Conservation (phyloP, 2,797 vertebrate genomes). For the Anguilla pacifica region DNA sequence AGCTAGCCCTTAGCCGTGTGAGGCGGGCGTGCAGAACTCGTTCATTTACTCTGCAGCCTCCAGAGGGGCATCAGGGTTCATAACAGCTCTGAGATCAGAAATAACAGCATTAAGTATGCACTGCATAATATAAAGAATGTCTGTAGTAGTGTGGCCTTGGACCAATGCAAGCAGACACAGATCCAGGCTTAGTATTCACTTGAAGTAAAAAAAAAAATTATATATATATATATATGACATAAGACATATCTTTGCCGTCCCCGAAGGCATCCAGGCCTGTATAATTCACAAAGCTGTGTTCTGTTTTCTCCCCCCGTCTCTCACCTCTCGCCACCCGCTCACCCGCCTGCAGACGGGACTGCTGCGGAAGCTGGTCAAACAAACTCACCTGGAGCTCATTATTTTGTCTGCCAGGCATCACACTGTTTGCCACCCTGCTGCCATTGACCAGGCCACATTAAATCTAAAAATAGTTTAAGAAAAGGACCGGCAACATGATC, state of each 20-base stretch:
- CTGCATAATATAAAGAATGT: not conserved
- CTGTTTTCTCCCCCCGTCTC: not conserved
- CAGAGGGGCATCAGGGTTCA: not conserved
- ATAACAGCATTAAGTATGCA: not conserved
- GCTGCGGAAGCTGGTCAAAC: not conserved
- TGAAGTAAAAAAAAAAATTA: not conserved
- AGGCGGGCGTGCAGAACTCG: not conserved
- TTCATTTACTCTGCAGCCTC: not conserved
- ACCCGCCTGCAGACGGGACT: not conserved
- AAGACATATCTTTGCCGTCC: not conserved
- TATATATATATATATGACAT: not conserved
- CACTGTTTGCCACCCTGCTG: not conserved
- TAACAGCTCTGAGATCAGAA: not conserved
- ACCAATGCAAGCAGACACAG: constrained; percentile 13
- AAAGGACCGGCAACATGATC: not conserved
- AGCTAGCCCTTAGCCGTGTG: not conserved
- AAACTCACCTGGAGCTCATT: constrained; percentile 10
- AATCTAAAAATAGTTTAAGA: not conserved
- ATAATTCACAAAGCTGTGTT: not conserved
- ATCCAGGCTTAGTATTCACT: not conserved
- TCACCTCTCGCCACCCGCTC: constrained; percentile 1
- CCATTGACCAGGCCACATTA: not conserved
- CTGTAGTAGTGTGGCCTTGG: not conserved
- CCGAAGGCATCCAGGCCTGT: not conserved
- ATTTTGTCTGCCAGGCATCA: constrained; percentile 9